Percentiles rank a stretch among this genome's conserved stretches.
Conservation (phyloP, 2,888 invertebrate species). For the Lasioglossum marginatum region DNA sequence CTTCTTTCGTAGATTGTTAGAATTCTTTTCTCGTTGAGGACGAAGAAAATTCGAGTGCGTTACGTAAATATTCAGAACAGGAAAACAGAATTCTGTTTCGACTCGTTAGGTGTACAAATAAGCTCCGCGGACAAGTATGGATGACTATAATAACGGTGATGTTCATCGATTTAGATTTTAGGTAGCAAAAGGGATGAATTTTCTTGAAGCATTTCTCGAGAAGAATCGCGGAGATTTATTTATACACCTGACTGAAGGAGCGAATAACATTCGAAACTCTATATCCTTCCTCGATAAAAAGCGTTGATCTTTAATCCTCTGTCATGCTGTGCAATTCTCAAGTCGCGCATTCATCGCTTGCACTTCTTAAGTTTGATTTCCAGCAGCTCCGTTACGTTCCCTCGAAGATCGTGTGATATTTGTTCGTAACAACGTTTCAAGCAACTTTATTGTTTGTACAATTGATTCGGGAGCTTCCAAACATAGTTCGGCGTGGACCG, state of each 20-base stretch:
- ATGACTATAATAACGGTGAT: neutral
- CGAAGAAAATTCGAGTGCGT: too few relatives aligned
- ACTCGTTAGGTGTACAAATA: neutral
- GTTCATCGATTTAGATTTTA: neutral
- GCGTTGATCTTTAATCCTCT: neutral
- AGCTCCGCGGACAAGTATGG: neutral
- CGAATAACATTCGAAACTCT: neutral
- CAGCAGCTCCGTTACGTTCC: neutral
- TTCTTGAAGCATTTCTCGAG: neutral
- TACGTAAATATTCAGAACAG: neutral
- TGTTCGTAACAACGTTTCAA: neutral
- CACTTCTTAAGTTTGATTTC: neutral
- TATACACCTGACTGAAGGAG: neutral
- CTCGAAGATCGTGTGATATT: neutral
- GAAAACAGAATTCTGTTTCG: neutral
- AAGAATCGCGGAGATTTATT: neutral
- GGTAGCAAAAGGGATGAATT: conserved; percentile 2
- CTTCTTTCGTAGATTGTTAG: neutral
- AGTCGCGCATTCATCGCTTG: too few relatives aligned
- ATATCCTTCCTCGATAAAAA: too few relatives aligned
- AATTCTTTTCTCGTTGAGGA: neutral
- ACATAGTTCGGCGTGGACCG: neutral
- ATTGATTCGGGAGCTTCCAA: neutral
- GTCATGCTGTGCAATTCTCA: too few relatives aligned
- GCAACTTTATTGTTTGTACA: neutral